Evolutionary conservation across 2,797 vertebrate species (phyloP), one percentile per base, ranked within the genome.

Genomic region (Borostomias antarcticus): DNA sequence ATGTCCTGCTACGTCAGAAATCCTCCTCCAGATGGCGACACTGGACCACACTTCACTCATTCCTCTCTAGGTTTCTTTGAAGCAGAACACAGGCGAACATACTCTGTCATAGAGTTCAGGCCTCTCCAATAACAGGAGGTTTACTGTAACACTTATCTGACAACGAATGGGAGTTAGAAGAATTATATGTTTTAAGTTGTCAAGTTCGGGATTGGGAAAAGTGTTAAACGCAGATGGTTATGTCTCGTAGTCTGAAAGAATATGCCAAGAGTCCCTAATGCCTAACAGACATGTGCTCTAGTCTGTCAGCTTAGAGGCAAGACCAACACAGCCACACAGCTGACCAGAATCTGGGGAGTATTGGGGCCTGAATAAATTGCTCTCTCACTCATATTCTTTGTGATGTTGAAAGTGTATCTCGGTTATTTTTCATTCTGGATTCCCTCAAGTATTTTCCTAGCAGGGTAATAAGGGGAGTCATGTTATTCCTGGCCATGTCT

Each of bases 401-500:
- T 89, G 88, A 89, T 87, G 81, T 80, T 77, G 76, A 82, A 82
- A 85, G 81, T 80, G 74, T 78, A 82, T 90, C 78, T 29, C 72
- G 74, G 89, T 86, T 84, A 80, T 84, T 88, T 80, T 81, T 87
- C 74, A 72, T 73, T 81, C 80, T 86, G 82, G 82, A 88, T 84
- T 74, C 69, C 66, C 62, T 73, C 82, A 88, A 88, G 84, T 88
- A 82, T 92, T 92, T 89, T 88, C 77, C 78, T 82, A 67, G 76
- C 77, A 72, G 73, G 78, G 79, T 88, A 89, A 90, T 88, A 65
- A 83, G 82, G 75, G 82, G 84, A 86, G 87, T 89, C 86, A 83
- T 90, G 85, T 91, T 92, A 84, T 91, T 90, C 86, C 68, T 70
- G 79, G 82, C 84, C 69, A 89, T 92, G 92, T 91, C 74, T 91